Percentiles rank a stretch among this genome's conserved stretches.
phyloP scores from a whole-genome alignment of 1,140 invertebrate genomes.

The Brachionus paranguensis region DNA sequence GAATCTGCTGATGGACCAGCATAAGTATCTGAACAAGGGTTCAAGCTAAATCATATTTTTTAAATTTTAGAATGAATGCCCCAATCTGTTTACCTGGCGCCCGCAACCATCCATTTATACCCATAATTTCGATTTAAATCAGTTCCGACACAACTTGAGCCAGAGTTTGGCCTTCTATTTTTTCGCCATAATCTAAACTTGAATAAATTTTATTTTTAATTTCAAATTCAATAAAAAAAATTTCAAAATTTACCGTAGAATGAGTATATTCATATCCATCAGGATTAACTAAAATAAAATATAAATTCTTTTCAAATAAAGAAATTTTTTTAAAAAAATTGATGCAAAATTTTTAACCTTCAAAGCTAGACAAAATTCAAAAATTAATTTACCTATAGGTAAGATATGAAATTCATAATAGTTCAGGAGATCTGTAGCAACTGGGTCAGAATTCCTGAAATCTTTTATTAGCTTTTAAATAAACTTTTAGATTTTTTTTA shows the following conservation, averaged over 20 bases:
- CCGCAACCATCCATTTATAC: not conserved
- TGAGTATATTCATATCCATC: constrained; percentile 33
- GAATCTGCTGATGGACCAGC: constrained; percentile 6
- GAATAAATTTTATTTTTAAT: not conserved
- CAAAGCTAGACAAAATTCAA: not conserved
- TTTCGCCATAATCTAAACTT: constrained; percentile 41
- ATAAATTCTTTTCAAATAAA: not conserved
- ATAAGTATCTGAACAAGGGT: constrained; percentile 38
- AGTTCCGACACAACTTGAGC: constrained; percentile 11
- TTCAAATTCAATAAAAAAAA: not conserved
- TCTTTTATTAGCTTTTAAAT: not conserved
- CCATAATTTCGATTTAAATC: constrained; percentile 37
- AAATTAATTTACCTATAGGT: not conserved
- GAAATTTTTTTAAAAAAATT: too few relatives aligned
- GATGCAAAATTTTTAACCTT: too few relatives aligned
- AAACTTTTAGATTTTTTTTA: not conserved
- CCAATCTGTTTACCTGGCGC: not conserved
- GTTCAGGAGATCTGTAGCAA: not conserved
- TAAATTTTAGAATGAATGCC: not conserved
- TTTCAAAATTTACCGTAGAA: not conserved
- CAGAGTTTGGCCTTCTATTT: constrained; percentile 25
- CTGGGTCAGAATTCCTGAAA: not conserved
- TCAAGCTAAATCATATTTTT: not conserved
- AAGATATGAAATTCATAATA: constrained; percentile 19
- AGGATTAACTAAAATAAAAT: not conserved